Evolutionary conservation across 2,797 vertebrate species (phyloP).

Genomic region (Semotilus atromaculatus): DNA sequence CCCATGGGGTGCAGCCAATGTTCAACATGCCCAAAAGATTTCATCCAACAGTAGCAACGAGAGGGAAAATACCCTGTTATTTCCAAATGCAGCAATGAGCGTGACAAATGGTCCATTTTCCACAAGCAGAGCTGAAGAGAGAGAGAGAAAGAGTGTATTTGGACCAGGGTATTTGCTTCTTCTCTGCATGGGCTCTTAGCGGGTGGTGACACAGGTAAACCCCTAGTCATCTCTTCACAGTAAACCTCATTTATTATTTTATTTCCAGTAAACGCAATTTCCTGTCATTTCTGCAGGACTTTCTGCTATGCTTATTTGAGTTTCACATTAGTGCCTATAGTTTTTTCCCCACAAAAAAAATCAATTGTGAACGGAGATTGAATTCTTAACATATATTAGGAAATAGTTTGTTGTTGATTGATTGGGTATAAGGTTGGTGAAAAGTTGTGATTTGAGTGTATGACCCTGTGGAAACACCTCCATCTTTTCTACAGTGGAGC

Average conservation of each 20-base stretch:
- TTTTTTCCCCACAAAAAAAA: conserved; percentile 27
- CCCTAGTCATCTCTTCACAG: conserved; percentile 35
- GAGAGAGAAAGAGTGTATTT: not conserved
- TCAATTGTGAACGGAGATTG: conserved; percentile 34
- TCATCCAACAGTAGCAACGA: conserved; percentile 48
- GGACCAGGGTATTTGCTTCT: conserved; percentile 8
- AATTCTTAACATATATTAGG: conserved; percentile 29
- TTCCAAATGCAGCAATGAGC: conserved; percentile 44
- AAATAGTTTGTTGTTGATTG: conserved; percentile 50
- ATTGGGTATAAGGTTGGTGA: conserved; percentile 31
- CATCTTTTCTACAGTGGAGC: conserved; percentile 1
- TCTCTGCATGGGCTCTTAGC: conserved; percentile 34
- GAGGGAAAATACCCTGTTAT: conserved; percentile 33
- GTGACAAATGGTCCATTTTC: conserved; percentile 44
- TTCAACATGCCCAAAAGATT: conserved; percentile 61
- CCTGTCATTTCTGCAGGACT: conserved; percentile 45
- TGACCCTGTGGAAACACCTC: conserved; percentile 11
- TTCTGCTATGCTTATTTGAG: conserved; percentile 28
- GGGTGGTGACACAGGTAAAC: conserved; percentile 47
- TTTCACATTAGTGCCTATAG: conserved; percentile 29
- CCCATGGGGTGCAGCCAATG: conserved; percentile 68
- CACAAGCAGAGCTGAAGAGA: conserved; percentile 17
- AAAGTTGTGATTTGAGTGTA: conserved; percentile 24
- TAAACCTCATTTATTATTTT: conserved; percentile 34
- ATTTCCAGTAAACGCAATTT: conserved; percentile 54